Evolutionary conservation across 2,888 invertebrate genomes (phyloP), one percentile per base, ranked within the genome.

Genomic region (Psylliodes chrysocephalus): DNA sequence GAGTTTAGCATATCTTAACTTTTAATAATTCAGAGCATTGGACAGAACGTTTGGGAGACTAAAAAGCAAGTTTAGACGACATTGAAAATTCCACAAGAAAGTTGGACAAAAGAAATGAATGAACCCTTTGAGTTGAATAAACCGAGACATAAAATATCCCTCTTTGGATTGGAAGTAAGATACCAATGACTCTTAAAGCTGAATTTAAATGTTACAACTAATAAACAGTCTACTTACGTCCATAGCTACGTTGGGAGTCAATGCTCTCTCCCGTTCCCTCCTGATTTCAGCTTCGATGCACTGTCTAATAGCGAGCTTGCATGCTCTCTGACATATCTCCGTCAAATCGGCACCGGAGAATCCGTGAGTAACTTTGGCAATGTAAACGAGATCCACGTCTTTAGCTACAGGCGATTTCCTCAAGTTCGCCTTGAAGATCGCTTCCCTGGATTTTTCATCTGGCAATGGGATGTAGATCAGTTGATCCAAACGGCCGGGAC

Each of bases 391-490:
- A 80, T 99, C 98, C 35, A 99, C 96, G 79, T 98, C 97, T 85
- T 92, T 92, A 60, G 96, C 91, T 75, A 98, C 90, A 54, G 98
- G 98, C 47, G 97, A 97, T 84, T 98, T 98, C 78, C 98, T 90
- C 75, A 98, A 86, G 83, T 96, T 96, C 57, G 98, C 96, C 82
- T 91, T 94, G 79, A 99, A 91, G 81, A 99, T 98, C 68, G 94
- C 92, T 83, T 96, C 93, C 75, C 99, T 91, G 0, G 98, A 98
- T 83, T 95, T 96, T 79, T 98, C 98, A 84, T 99, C 99, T 19
- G 99, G 99, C 82, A 99, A 86, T 78, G 99, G 99, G 87, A 99
- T 99, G 88, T 99, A 99, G 84, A 99, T 99, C 72, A 99, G 88
- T 85, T 99, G 99, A 88, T 99, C 99, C 64, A 99, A 87, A 79